Percentiles rank a stretch among this genome's conserved stretches.
phyloP scores from a whole-genome alignment of 2,888 invertebrate genomes.

The Mamestra brassicae region DNA sequence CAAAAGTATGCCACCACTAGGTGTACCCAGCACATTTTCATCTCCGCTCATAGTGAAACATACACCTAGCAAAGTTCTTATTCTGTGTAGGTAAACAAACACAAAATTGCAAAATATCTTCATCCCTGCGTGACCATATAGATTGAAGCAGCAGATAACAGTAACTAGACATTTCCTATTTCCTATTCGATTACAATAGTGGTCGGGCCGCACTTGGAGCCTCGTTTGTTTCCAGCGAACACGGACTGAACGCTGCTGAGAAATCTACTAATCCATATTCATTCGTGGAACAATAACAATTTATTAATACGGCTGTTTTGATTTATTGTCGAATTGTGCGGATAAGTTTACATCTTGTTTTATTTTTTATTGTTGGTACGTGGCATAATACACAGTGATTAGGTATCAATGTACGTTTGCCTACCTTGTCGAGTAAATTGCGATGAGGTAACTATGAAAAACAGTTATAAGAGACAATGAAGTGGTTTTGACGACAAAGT shows the following conservation, averaged over 20 bases:
- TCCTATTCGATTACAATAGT: constrained; percentile 75
- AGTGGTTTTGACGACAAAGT: too few relatives aligned
- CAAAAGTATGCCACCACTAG: too few relatives aligned
- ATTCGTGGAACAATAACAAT: constrained; percentile 45
- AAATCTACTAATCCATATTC: constrained; percentile 52
- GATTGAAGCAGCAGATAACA: constrained; percentile 67
- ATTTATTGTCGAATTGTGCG: constrained; percentile 7
- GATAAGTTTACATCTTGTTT: background rate
- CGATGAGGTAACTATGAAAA: too few relatives aligned
- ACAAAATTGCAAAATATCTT: constrained; percentile 27
- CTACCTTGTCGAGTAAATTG: too few relatives aligned
- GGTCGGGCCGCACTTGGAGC: constrained; percentile 64
- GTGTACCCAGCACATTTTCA: background rate
- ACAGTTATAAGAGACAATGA: too few relatives aligned
- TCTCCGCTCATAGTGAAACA: background rate
- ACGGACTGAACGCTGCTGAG: constrained; percentile 18
- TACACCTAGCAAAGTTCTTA: background rate
- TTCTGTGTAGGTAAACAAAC: constrained; percentile 17
- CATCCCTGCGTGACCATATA: constrained; percentile 54
- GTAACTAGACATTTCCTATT: constrained; percentile 78
- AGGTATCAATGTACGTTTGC: too few relatives aligned
- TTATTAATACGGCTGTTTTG: constrained; percentile 28
- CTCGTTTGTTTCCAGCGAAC: constrained; percentile 56
- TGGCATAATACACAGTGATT: too few relatives aligned
- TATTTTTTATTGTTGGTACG: background rate